A percentile compares a stretch with the other conserved stretches of the same genome.
Conservation (phyloP, 1,140 invertebrate species). For the Protaetia brevitarsis region DNA sequence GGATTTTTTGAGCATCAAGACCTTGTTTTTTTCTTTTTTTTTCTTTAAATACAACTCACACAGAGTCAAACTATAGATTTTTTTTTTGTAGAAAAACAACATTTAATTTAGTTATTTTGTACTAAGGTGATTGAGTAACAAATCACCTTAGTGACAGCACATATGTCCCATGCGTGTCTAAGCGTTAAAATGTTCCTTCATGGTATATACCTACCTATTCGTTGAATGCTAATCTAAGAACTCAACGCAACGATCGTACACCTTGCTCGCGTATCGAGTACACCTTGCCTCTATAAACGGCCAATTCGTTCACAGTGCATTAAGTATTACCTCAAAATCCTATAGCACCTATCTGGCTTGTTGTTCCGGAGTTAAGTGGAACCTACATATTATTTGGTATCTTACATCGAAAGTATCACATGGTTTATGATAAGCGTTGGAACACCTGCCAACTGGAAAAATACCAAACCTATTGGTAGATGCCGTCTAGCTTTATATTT, state of each 20-base stretch:
- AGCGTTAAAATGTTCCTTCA: slow-evolving; percentile 9
- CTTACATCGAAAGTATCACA: slow-evolving; percentile 16
- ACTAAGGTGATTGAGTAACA: too few relatives aligned
- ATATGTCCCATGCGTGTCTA: not conserved
- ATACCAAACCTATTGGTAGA: not conserved
- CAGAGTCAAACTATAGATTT: too few relatives aligned
- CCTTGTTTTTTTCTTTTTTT: too few relatives aligned
- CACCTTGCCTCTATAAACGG: slow-evolving; percentile 5
- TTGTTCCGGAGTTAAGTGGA: not conserved
- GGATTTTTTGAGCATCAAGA: too few relatives aligned
- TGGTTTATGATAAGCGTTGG: not conserved
- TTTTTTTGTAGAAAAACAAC: too few relatives aligned
- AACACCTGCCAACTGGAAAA: slow-evolving; percentile 4
- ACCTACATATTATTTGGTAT: slow-evolving; percentile 8
- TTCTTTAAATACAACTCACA: too few relatives aligned
- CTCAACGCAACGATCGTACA: slow-evolving; percentile 6
- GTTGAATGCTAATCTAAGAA: slow-evolving; percentile 1
- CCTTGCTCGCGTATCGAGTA: not conserved
- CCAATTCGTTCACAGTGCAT: not conserved
- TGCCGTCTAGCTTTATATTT: not conserved
- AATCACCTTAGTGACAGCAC: slow-evolving; percentile 2
- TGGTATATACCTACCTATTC: slow-evolving; percentile 6
- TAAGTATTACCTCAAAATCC: not conserved
- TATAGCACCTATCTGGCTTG: not conserved
- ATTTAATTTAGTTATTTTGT: too few relatives aligned